Base-by-base conservation (phyloP, 2,113 vertebrate genomes). In the Corythornis madagascariensis region DNA sequence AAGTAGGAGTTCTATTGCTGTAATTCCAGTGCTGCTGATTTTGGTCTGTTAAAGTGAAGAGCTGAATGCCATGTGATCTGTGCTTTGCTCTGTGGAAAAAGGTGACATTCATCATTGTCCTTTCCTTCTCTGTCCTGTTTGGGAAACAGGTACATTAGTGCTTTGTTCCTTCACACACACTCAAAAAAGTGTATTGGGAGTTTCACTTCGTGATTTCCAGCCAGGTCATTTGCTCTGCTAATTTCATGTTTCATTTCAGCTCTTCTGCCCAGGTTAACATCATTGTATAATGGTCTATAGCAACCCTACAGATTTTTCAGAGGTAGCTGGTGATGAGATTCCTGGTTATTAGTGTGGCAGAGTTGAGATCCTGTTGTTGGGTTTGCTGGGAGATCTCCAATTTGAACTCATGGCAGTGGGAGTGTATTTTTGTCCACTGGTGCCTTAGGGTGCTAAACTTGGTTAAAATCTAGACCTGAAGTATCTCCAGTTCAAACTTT, bases 41-140 rank as follows among this genome's bases (percentile, higher is more conserved):
- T 33, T 0, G 0, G 12, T 90, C 18, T 1, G 1, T 22, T 73
- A 5, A 15, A 24, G 29, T 47, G 21, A 31, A 28, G 24, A 19
- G 19, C 14, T 48, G 15, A 45, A 47, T 81, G 43, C 29, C 2
- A 1, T 33, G 21, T 38, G 43, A 15, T 38, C 42, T 11, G 48
- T 65, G 25, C 28, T 82, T 59, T 93, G 20, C 38, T 85, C 24
- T 71, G 28, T 88, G 77, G 65, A 26, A 64, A 16, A 61, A 70
- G 29, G 33, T 20, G 28, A 2, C 18, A 76, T 60, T 26, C 38
- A 52, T 78, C 18, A 8, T 56, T 71, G 26, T 28, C 31, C 31
- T 63, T 28, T 47, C 26, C 7, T 76, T 77, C 22, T 50, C 50
- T 48, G 22, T 29, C 25, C 38, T 65, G 7, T 53, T 82, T 88